Base-by-base conservation (phyloP, 2,888 invertebrate species). In the Celastrina argiolus region DNA sequence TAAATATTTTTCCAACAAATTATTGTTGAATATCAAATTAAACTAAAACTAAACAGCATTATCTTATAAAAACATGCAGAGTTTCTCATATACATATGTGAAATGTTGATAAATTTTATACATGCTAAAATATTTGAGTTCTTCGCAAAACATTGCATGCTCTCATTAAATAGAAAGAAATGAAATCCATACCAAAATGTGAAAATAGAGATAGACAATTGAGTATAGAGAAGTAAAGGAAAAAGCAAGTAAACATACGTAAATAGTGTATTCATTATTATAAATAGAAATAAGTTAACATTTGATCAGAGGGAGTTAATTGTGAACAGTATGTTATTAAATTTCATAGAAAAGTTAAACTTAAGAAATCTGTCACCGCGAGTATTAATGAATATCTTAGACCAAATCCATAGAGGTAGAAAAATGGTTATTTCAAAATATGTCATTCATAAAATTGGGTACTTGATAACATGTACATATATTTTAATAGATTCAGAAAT, bases 231-330 rank as follows among this genome's bases (percentile, higher is more conserved):
- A 51, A 51, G 22, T 12, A 14, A 26, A 51, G 22, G 14, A 51
- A 51, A 31, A 6, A 18, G 18, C 34, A 31, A 31, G n/a, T 16
- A 31, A 31, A n/a, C 10, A 16, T 59, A 59, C 10, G 70, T 73
- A 83, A 83, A 84, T 76, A 85, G 85, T 86, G 87, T 87, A 87
- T 87, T 87, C 87, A 87, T 86, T 87, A 84, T 78, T 79, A 63
- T 18, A 58, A 68, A 64, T 56, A 65, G 66, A 63, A 68, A 56
- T 67, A 67, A 16, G 69, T 45, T 34, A 56, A 61, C 31, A 67
- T 51, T 1, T 51, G 10, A 18, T 51, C n/a, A 8, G 10, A 18
- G 18, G 4, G 8, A 51, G 12, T 36, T 36, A 7, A 36, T 36
- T 10, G 12, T 12, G 12, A 8, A 10, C 8, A 7, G 3, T 7